Conservation (phyloP, 2,888 invertebrate genomes). For the Cloeon dipterum region DNA sequence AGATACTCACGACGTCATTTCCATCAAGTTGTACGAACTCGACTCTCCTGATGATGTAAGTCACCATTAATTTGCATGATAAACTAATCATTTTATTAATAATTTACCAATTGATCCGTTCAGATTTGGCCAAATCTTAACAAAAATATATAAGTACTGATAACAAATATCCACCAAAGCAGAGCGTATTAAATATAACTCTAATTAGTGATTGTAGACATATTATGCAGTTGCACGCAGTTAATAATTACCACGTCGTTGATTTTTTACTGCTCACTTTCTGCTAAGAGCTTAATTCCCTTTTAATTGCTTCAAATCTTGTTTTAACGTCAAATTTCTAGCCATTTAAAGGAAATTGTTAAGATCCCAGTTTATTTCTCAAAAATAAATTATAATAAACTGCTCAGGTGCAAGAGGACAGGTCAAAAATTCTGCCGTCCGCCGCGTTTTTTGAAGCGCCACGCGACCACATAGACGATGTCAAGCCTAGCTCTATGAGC, state of each 20-base stretch:
- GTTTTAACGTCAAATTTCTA: constrained; percentile 1
- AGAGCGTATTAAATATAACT: too few species aligned
- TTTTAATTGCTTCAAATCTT: constrained; percentile 2
- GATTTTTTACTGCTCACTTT: too few species aligned
- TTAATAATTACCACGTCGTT: too few species aligned
- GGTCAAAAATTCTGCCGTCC: constrained; percentile 66
- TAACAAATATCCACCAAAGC: too few species aligned
- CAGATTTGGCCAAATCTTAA: too few species aligned
- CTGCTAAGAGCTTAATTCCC: too few species aligned
- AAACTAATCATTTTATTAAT: constrained; percentile 4
- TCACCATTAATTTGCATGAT: constrained; percentile 7
- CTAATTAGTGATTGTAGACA: too few species aligned
- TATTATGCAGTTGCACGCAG: too few species aligned
- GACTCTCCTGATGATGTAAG: constrained; percentile 46
- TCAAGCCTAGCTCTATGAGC: constrained; percentile 62
- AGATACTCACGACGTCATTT: constrained; percentile 88
- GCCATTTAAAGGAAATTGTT: too few species aligned
- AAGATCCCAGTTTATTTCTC: background rate
- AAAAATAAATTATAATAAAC: too few species aligned
- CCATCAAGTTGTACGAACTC: constrained; percentile 79
- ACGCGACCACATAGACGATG: constrained; percentile 74
- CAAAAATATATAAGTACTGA: too few species aligned
- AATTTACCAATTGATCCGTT: too few species aligned
- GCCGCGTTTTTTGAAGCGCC: constrained; percentile 80
- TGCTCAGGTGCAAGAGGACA: constrained; percentile 31